phyloP scores from a whole-genome alignment of 1,140 invertebrate genomes.

The Anthonomus grandis region DNA sequence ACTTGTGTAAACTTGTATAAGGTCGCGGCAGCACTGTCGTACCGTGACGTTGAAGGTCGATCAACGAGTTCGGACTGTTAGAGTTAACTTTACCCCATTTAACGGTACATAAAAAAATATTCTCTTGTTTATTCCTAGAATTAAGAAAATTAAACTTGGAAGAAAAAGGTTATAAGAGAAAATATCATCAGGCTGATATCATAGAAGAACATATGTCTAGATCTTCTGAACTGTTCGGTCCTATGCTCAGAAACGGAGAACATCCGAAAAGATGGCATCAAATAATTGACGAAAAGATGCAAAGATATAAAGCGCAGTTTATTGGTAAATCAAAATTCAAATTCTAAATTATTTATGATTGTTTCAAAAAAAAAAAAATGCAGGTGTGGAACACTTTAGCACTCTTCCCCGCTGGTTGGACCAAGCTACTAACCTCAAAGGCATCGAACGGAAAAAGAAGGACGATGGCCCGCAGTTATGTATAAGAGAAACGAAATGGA shows the following conservation, averaged over 20 bases:
- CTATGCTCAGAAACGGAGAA: conserved; percentile 52
- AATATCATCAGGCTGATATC: conserved; percentile 47
- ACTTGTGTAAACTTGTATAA: too few species aligned
- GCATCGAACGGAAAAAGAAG: conserved; percentile 20
- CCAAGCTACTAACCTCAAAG: conserved; percentile 32
- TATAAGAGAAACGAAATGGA: conserved; percentile 60
- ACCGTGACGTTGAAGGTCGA: too few species aligned
- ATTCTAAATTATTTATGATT: too few species aligned
- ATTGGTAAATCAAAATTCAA: conserved; percentile 35
- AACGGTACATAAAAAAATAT: too few species aligned
- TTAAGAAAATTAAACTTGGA: conserved; percentile 55
- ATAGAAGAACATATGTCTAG: conserved; percentile 50
- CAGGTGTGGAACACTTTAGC: conserved; percentile 43
- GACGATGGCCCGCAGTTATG: conserved; percentile 49
- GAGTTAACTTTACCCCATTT: too few species aligned
- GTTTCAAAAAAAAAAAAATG: too few species aligned
- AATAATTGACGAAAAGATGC: conserved; percentile 50
- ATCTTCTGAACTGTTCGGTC: conserved; percentile 53
- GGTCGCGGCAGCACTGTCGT: too few species aligned
- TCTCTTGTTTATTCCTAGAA: conserved; percentile 41
- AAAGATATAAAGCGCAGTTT: conserved; percentile 47
- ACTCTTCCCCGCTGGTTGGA: conserved; percentile 44
- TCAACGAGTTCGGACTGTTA: too few species aligned
- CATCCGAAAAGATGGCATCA: conserved; percentile 51
- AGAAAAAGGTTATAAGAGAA: conserved; percentile 44